Conservation (phyloP, 2,888 invertebrate species). For the Rhabditoides inermis region DNA sequence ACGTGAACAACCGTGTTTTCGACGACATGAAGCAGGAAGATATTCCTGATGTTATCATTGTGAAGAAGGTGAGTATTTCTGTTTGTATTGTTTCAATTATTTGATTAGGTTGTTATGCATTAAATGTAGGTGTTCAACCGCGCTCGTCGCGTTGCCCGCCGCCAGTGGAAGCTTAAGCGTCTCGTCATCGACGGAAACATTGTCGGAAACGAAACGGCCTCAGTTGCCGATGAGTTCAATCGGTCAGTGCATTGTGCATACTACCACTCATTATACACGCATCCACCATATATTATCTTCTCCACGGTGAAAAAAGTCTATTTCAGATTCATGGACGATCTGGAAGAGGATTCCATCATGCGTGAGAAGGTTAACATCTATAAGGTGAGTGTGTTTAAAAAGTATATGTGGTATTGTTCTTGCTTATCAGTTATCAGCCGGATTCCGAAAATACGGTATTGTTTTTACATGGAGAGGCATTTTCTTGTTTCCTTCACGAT, state of each 20-base stretch:
- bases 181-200: conserved; percentile 59
- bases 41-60: conserved; percentile 84
- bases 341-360: conserved; percentile 84
- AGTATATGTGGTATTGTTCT: too few species aligned
- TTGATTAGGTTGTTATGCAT: neutral
- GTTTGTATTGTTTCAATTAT: too few species aligned
- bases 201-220: conserved; percentile 52
- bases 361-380: conserved; percentile 89
- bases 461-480: too few species aligned
- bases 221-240: conserved; percentile 51
- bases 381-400: conserved; percentile 50
- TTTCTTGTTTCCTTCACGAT: too few species aligned
- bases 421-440: too few species aligned
- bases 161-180: conserved; percentile 83
- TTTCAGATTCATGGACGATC: conserved; percentile 74
- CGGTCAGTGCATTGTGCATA: conserved; percentile 12
- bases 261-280: conserved; percentile 2
- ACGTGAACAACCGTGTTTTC: conserved; percentile 79
- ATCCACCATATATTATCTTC: conserved; percentile 2
- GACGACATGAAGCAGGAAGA: conserved; percentile 66
- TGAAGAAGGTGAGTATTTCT: conserved; percentile 69
- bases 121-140: conserved; percentile 56
- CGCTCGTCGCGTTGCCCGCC: conserved; percentile 65
- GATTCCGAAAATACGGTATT: too few species aligned
- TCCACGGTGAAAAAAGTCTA: conserved; percentile 67